Percentiles rank a stretch among this genome's conserved stretches.
Conservation (phyloP, 2,888 invertebrate species). For the Eudemis profundana region DNA sequence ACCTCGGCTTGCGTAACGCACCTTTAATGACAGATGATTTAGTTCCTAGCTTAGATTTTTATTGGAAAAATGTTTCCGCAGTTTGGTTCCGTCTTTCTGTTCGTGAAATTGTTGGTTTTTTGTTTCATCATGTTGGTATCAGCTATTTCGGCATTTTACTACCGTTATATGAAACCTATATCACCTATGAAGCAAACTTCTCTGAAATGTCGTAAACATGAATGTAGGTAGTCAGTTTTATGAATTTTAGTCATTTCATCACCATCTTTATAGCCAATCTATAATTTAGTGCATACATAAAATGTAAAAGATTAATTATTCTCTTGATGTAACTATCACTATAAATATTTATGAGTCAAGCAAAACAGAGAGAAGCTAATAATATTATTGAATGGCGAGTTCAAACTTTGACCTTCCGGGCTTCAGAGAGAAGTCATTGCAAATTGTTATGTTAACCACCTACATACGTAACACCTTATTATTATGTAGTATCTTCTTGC, state of each 20-base stretch:
- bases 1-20: slow-evolving; percentile 23
- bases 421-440: background rate
- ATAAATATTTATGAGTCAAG: too few species aligned
- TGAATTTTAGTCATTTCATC: too few species aligned
- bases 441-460: background rate
- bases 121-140: background rate
- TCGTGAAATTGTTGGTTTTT: background rate
- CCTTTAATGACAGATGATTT: slow-evolving; percentile 25
- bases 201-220: background rate
- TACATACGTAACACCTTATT: background rate
- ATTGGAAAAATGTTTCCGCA: slow-evolving; percentile 13
- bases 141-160: background rate
- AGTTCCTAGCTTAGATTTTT: slow-evolving; percentile 14
- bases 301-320: too few species aligned
- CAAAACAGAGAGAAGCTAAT: background rate
- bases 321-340: background rate
- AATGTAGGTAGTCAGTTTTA: too few species aligned
- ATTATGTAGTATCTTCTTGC: too few species aligned
- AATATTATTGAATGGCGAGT: background rate
- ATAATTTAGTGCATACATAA: too few species aligned
- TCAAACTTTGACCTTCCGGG: background rate
- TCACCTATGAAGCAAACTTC: background rate
- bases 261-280: too few species aligned
- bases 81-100: background rate
- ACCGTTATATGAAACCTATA: background rate